Base-by-base conservation (phyloP, 2,113 vertebrate genomes). In the Potamarius usumacintae region DNA sequence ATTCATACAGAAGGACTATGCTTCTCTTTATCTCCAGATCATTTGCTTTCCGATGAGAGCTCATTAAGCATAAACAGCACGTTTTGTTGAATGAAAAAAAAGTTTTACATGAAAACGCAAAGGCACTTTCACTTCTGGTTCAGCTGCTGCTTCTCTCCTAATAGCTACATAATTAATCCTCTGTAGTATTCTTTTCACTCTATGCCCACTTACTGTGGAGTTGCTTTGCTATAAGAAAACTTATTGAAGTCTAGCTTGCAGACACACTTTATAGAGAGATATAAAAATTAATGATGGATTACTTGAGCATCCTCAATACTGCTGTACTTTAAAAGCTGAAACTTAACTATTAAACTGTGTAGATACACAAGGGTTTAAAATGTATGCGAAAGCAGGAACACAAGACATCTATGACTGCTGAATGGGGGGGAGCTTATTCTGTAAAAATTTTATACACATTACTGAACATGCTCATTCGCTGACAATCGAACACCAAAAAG, bases 131-230 rank as follows among this genome's bases (percentile, higher is more conserved):
- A 94, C 94, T 92, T 91, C 92, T 93, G 91, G 92, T 89, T 89
- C 84, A 30, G 88, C 91, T 90, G 87, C 87, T 92, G 92, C 93
- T 94, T 94, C 92, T 94, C 93, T 94, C 93, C 91, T 95, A 94
- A 95, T 94, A 94, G 93, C 92, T 93, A 92, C 94, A 94, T 95
- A 96, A 95, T 95, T 94, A 95, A 95, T 94, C 94, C 94, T 95
- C 94, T 93, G 92, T 94, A 94, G 94, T 95, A 94, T 95, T 96
- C 94, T 95, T 93, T 95, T 95, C 92, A 91, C 91, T 94, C 90
- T 60, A 90, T 93, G 92, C 91, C 92, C 94, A 95, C 94, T 95
- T 94, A 92, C 91, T 67, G 79, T 82, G 71, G 60, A 83, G 82
- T 63, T 4, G 1, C 57, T 34, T 80, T 85, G 69, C 85, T 85